phyloP scores from a whole-genome alignment of 2,113 vertebrate species.

The Stigmatopora nigra region DNA sequence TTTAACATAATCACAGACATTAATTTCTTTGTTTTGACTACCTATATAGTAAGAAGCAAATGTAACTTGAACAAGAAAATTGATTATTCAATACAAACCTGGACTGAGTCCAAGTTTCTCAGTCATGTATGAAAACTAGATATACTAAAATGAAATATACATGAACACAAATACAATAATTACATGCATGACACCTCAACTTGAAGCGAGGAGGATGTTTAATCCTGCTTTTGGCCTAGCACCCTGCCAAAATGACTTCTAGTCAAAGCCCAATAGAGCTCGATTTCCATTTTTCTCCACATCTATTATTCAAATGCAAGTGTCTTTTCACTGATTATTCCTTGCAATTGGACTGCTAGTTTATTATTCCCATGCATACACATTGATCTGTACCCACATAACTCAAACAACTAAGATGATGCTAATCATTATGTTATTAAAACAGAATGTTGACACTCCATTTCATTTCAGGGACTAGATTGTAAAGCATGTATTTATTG shows the following conservation, averaged over 20 bases:
- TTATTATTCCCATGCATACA: neutral
- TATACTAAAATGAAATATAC: neutral
- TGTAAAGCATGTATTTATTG: no score
- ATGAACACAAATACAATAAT: neutral
- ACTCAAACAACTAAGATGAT: neutral
- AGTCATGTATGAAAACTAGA: neutral
- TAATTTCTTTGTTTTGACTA: neutral
- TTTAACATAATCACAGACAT: neutral
- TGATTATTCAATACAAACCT: neutral
- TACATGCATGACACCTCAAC: neutral
- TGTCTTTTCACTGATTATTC: slow-evolving; percentile 16
- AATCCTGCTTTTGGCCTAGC: slow-evolving; percentile 6
- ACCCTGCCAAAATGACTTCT: slow-evolving; percentile 26
- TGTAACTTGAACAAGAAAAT: neutral
- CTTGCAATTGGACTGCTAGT: slow-evolving; percentile 18
- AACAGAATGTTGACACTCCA: neutral
- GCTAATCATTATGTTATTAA: neutral
- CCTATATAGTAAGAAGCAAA: neutral
- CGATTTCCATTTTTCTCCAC: slow-evolving; percentile 40
- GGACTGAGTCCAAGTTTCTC: neutral
- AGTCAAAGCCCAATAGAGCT: slow-evolving; percentile 30
- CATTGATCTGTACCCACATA: neutral
- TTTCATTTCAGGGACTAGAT: no score
- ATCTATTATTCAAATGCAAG: slow-evolving; percentile 57
- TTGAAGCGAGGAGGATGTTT: neutral